Base-by-base conservation (phyloP, 2,113 vertebrate genomes). In the Chaenocephalus aceratus region DNA sequence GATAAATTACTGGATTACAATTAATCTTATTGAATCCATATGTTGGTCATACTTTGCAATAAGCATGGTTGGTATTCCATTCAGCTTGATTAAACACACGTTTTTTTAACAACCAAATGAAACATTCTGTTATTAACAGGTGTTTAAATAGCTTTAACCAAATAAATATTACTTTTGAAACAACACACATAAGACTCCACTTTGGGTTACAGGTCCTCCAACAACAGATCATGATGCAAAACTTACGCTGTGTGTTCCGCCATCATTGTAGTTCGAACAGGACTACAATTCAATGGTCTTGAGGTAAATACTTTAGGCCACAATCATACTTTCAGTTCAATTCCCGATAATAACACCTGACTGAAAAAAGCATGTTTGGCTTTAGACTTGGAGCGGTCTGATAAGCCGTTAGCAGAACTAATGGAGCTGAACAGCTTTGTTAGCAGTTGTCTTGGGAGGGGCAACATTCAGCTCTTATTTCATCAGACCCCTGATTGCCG, bases 401-500 rank as follows among this genome's bases (percentile, higher is more conserved):
- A 84, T 92, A 85, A 77, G 78, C 89, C 90, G 67, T 91, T 88
- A 89, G 46, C 65, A 72, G 79, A 72, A 65, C 84, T 89, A 90
- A 89, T 92, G 87, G 72, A 82, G 58, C 36, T 14, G 61, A 82
- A 72, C 36, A 69, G 66, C 69, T 91, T 82, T 72, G 87, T 85
- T 87, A 90, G 88, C 80, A 72, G 82, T 86, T 80, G 76, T 84
- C 91, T 73, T 60, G 90, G 82, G 88, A 92, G 87, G 79, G 16
- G 80, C 75, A 86, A 74, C 74, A 70, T 84, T 84, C 79, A 86
- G 56, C 86, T 86, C 77, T 72, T 88, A 87, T 87, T 90, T 88
- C 85, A 87, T 87, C 73, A 78, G 79, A 86, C 84, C 79, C 78
- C 69, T 85, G 84, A 91, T 86, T 86, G 80, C 77, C 68, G 72